phyloP scores from a whole-genome alignment of 2,113 vertebrate genomes.

The Sinocyclocheilus maitianheensis region DNA sequence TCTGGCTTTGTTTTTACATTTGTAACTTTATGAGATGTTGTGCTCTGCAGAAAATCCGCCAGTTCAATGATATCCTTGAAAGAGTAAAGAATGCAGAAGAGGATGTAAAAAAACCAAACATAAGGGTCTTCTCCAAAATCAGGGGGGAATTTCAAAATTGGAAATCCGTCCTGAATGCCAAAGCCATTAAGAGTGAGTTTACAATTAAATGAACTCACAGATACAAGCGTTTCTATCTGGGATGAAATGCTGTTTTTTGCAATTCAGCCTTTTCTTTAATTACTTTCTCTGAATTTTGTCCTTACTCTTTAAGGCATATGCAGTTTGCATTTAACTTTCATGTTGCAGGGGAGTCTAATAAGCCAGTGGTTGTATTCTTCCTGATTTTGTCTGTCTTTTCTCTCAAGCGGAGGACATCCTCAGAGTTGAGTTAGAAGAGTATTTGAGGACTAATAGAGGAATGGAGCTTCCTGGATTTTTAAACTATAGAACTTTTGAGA shows the following conservation, averaged over 20 bases:
- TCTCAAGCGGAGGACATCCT: conserved; percentile 56
- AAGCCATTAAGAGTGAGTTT: conserved; percentile 58
- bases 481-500: conserved; percentile 74
- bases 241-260: not conserved
- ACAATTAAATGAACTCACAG: not conserved
- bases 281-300: not conserved
- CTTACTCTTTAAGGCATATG: too few species aligned
- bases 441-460: conserved; percentile 66
- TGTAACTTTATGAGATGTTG: not conserved
- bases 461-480: conserved; percentile 74
- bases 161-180: not conserved
- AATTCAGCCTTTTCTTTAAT: too few species aligned
- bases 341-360: too few species aligned
- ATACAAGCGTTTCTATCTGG: not conserved
- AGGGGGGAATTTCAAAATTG: conserved; percentile 65
- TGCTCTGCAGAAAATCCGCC: conserved; percentile 70
- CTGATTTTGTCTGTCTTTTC: conserved; percentile 21
- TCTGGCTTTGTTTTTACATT: not conserved
- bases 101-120: rapidly evolving
- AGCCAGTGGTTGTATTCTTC: too few species aligned
- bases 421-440: conserved; percentile 34
- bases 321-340: not conserved
- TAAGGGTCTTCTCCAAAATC: conserved; percentile 68
- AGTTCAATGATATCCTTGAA: conserved; percentile 67
- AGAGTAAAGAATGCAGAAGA: conserved; percentile 67